Conservation (phyloP, 2,888 invertebrate species). For the Melanargia galathea region DNA sequence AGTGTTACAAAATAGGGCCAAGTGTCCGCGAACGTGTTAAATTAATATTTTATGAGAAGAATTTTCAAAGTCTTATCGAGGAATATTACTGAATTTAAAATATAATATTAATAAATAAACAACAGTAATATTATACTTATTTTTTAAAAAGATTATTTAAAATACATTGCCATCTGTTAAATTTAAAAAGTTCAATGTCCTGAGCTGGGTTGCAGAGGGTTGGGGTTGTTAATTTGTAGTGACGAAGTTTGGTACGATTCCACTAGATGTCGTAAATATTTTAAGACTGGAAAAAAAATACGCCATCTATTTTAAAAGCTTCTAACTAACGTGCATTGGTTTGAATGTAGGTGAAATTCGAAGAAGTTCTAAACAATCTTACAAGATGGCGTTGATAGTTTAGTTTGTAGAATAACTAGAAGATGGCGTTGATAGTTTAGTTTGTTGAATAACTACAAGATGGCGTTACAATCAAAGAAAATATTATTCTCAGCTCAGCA, state of each 20-base stretch:
- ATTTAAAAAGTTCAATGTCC: neutral
- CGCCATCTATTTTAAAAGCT: neutral
- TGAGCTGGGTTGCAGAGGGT: neutral
- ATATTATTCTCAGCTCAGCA: no score
- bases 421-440: neutral
- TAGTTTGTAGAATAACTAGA: neutral
- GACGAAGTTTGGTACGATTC: neutral
- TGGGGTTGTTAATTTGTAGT: neutral
- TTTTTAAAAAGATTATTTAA: no score
- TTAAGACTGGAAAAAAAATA: neutral
- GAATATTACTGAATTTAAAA: no score
- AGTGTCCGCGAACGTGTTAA: no score
- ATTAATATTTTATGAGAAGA: no score
- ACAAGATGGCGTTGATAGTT: neutral
- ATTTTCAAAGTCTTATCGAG: no score
- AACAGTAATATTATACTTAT: no score
- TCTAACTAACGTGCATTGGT: neutral
- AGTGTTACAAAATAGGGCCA: no score
- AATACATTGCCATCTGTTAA: slow-evolving; percentile 1
- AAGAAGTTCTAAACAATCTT: neutral
- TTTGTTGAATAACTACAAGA: no score
- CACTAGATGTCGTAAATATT: neutral
- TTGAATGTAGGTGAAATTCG: neutral
- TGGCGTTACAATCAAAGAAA: no score
- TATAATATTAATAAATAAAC: no score